Conservation (phyloP, 2,113 vertebrate genomes). For the Xenopus laevis region DNA sequence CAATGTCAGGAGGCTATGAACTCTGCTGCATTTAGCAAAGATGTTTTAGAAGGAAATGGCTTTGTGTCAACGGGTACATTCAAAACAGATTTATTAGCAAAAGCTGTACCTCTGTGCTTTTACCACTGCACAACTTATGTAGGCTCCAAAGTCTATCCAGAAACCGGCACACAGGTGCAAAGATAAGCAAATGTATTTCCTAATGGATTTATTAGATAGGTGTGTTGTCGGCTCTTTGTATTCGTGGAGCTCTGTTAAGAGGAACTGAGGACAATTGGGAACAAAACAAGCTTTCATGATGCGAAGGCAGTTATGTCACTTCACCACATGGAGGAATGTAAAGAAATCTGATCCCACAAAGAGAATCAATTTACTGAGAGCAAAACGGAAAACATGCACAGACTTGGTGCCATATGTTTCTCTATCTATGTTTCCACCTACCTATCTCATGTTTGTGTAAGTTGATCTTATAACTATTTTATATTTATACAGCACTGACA, state of each 20-base stretch:
- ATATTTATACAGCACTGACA: too few species aligned
- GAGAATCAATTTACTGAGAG: constrained; percentile 23
- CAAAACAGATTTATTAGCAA: not conserved
- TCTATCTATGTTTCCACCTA: too few species aligned
- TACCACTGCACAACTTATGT: not conserved
- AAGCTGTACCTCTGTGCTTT: not conserved
- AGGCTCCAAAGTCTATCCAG: not conserved
- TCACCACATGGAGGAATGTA: constrained; percentile 37
- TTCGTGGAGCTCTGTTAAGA: constrained; percentile 22
- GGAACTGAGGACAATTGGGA: constrained; percentile 41
- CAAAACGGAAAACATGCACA: constrained; percentile 30
- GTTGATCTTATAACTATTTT: too few species aligned
- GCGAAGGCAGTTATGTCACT: constrained; percentile 34
- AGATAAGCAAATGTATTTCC: constrained; percentile 17
- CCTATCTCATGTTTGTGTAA: too few species aligned
- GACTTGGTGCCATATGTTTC: not conserved
- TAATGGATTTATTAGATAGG: constrained; percentile 2
- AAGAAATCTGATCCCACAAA: constrained; percentile 28
- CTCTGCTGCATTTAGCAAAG: not conserved
- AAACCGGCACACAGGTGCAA: not conserved
- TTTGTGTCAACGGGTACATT: not conserved
- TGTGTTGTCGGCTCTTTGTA: not conserved
- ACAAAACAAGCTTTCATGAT: constrained; percentile 40
- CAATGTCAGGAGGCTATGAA: not conserved
- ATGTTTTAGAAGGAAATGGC: constrained; percentile 5